Evolutionary conservation across 2,113 vertebrate species (phyloP), one percentile per base, ranked within the genome.

Genomic region (Castor canadensis): DNA sequence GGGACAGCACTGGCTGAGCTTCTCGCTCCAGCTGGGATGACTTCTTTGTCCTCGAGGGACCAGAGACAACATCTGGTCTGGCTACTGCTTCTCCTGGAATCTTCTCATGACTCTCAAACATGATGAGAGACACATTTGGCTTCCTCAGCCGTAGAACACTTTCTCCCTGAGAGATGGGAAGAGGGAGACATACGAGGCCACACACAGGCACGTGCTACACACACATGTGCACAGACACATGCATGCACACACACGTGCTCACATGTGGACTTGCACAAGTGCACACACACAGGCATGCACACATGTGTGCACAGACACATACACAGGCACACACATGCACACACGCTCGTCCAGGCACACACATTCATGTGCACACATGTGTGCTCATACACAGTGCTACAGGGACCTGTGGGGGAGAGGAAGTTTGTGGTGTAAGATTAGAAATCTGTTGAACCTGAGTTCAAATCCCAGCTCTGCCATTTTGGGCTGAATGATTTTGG

Each of bases 1-100:
- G 28, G 28, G 76, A 84, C 62, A 32, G 26, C 30, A 32, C 40
- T 69, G 92, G 71, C 62, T 89, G 69, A 80, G 26, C 32, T 94
- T 93, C 95, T 73, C 28, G 77, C 87, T 97, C 75, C 56, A 96
- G 69, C 95, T 95, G 96, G 96, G 81, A 86, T 89, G 92, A 97
- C 95, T 97, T 97, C 96, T 97, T 98, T 92, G 91, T 97, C 96
- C 97, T 98, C 94, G 66, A 56, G 88, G 94, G 95, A 87, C 96
- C 16, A 94, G 97, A 96, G 96, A 95, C 94, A 97, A 98, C 97
- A 97, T 98, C 97, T 98, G 98, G 96, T 93, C 96, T 97, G 97
- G 98, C 98, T 98, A 98, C 98, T 97, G 97, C 98, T 98, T 97
- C 98, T 98, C 92, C 97, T 96, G 94, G 96, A 96, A 96, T 98